Evolutionary conservation across 1,140 invertebrate species (phyloP).

Genomic region (Brachionus sp.): DNA sequence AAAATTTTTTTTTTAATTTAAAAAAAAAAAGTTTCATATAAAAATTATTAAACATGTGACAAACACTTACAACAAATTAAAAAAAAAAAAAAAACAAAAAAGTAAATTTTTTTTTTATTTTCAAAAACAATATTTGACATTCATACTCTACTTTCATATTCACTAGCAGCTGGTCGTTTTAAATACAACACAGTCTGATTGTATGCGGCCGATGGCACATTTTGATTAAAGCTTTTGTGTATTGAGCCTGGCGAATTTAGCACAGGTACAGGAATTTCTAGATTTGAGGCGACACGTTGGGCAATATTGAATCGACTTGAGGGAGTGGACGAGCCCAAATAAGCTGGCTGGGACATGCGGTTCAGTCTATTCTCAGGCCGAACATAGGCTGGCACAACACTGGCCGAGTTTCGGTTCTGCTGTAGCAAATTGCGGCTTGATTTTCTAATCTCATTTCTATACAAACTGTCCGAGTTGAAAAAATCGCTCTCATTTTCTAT

Average conservation of each 20-base stretch:
- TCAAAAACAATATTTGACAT: background rate
- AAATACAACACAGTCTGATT: background rate
- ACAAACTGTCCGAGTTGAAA: slow-evolving; percentile 30
- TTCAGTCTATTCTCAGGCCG: slow-evolving; percentile 3
- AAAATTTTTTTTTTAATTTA: background rate
- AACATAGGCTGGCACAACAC: background rate
- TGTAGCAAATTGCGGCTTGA: background rate
- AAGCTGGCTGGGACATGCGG: background rate
- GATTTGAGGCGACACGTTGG: background rate
- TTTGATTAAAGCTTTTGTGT: background rate
- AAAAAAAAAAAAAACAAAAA: no score
- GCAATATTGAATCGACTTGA: background rate
- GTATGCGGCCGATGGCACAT: background rate
- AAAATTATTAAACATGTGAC: background rate
- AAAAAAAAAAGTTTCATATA: background rate
- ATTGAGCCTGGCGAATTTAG: background rate
- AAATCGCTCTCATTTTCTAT: background rate
- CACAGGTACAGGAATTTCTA: slow-evolving; percentile 12
- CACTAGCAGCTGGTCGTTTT: background rate
- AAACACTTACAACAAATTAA: background rate
- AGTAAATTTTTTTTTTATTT: background rate
- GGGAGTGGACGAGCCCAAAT: background rate
- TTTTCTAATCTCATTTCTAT: slow-evolving; percentile 36
- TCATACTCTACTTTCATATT: slow-evolving; percentile 20
- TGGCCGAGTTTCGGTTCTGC: background rate